Evolutionary conservation across 2,888 invertebrate species (phyloP).

Genomic region (Eupithecia subfuscata): DNA sequence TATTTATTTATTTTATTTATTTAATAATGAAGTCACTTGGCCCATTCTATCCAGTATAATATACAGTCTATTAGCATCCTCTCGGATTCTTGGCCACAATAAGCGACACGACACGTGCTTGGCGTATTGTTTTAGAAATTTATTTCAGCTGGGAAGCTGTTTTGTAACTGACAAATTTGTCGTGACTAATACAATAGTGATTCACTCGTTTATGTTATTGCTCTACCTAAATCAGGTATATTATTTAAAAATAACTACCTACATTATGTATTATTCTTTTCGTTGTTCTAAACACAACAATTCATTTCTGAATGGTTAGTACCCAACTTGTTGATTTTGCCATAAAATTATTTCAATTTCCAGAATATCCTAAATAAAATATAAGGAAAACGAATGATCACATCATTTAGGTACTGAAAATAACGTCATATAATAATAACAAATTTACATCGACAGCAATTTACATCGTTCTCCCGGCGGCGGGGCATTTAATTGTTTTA

Average conservation of each 20-base stretch:
- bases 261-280: background rate
- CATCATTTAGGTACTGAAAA: background rate
- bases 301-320: background rate
- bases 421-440: background rate
- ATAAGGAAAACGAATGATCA: background rate
- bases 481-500: background rate
- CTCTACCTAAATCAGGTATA: background rate
- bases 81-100: conserved; percentile 44
- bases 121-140: conserved; percentile 32
- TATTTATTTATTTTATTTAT: too few species aligned
- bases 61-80: conserved; percentile 33
- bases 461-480: background rate
- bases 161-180: conserved; percentile 22
- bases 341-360: background rate
- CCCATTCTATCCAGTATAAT: background rate
- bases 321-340: background rate
- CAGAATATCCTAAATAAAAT: background rate
- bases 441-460: background rate
- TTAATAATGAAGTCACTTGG: conserved; percentile 1
- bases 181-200: conserved; percentile 27
- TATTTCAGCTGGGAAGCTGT: conserved; percentile 33
- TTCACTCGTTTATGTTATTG: conserved; percentile 8
- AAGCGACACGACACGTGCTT: conserved; percentile 39
- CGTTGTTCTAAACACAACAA: background rate
- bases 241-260: background rate